Percentiles rank a stretch among this genome's conserved stretches.
These are phyloP conservation scores for Panagrolaimus sp. DNA, from an alignment of 1,140 invertebrate genomes.

Conservation along the genomic window DNA sequence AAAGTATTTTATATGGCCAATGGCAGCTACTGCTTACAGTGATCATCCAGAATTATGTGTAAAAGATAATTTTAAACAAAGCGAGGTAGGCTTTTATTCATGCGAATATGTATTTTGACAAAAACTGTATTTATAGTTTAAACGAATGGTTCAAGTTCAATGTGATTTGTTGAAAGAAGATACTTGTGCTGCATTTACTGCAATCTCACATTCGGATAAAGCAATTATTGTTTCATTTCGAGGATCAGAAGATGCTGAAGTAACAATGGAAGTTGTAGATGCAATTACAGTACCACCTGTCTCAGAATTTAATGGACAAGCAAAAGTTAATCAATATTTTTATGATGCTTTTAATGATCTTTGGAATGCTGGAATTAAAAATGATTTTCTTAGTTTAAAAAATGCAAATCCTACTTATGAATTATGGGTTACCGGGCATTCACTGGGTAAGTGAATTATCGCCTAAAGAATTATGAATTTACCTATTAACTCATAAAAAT, in stretches of 20 bases:
- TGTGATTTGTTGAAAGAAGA: conserved; percentile 15
- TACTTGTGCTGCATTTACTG: background rate
- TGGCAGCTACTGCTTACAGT: too few relatives aligned
- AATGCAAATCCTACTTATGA: conserved; percentile 35
- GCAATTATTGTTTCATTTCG: background rate
- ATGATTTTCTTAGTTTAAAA: conserved; percentile 27
- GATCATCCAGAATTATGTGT: too few relatives aligned
- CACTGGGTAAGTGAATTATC: background rate
- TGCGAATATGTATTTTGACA: too few relatives aligned
- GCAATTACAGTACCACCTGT: background rate
- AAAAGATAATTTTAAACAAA: too few relatives aligned
- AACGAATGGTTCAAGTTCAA: too few relatives aligned
- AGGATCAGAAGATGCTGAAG: background rate
- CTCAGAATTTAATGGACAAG: background rate
- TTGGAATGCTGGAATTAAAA: conserved; percentile 37
- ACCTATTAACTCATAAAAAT: too few relatives aligned
- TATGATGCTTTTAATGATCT: conserved; percentile 24
- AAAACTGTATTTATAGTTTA: background rate
- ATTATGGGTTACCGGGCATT: conserved; percentile 45
- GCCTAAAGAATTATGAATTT: too few relatives aligned
- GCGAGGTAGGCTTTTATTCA: too few relatives aligned
- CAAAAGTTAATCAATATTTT: background rate
- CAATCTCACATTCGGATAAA: background rate
- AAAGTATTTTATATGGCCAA: too few relatives aligned
- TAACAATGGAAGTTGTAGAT: background rate